Evolutionary conservation across 2,113 vertebrate genomes (phyloP), one percentile per base, ranked within the genome.

Genomic region (Cromileptes altivelis): DNA sequence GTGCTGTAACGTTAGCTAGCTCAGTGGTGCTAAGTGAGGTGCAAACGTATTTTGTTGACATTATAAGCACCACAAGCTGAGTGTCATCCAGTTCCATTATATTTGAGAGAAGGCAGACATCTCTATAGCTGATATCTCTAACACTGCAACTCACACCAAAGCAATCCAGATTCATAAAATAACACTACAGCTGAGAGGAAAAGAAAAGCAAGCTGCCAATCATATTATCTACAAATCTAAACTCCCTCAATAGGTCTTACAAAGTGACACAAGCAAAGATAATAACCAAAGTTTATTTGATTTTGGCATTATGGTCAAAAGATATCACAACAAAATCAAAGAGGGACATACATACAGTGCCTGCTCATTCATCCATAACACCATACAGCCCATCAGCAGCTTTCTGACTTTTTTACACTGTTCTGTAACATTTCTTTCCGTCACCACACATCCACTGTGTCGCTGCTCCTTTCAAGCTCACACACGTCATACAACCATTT

Each of bases 231-330:
- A n/a, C 9, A 45, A 11, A 45, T 12, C 10, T 2, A 2, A 12
- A 21, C n/a, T 23, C 0, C 6, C 4, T 70, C 45, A 57, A 7
- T 3, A 61, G 9, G 12, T 50, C 9, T 25, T 47, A 63, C 18
- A 70, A 50, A 9, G n/a, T 70, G 11, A 70, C 58, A 64, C 7
- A 50, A 76, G 45, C 64, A 81, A 83, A 75, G 53, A 81, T 85
- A 69, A 84, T 91, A 93, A 92, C 75, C 85, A 93, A 94, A 88
- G 71, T 93, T 92, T 93, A 93, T 91, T 93, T 89, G 73, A 92
- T 86, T 89, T 89, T 89, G 85, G 82, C 74, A 84, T 91, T 80
- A 70, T 60, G 78, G 53, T 90, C 86, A 88, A 90, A 92, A 89
- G 84, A 92, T 92, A 75, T 88, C 61, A 90, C 80, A 89, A 89